phyloP scores from a whole-genome alignment of 2,113 vertebrate species.

The Pampusana beccarii region DNA sequence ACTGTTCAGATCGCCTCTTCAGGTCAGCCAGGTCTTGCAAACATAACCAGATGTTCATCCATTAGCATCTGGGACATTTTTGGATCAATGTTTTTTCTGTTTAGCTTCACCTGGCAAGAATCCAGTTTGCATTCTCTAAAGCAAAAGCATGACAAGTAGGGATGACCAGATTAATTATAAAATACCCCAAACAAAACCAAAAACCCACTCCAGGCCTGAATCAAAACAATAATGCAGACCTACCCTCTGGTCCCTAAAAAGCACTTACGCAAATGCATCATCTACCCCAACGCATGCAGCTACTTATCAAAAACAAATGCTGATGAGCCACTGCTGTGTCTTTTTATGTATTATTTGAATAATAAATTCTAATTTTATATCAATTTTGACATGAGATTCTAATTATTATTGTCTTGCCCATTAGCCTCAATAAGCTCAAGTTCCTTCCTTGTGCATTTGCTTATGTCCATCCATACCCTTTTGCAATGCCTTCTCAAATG shows the following conservation, averaged over 20 bases:
- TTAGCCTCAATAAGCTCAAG: background rate
- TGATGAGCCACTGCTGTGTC: background rate
- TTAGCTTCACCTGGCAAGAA: background rate
- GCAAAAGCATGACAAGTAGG: background rate
- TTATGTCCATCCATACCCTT: background rate
- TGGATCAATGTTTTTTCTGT: background rate
- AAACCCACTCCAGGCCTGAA: background rate
- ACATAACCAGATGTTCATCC: background rate
- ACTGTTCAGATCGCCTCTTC: background rate
- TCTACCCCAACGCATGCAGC: background rate
- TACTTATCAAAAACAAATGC: background rate
- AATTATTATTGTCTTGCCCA: background rate
- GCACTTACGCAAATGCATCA: background rate
- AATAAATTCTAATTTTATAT: background rate
- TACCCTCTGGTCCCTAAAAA: background rate
- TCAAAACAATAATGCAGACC: background rate
- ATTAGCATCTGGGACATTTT: background rate
- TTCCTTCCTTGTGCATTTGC: background rate
- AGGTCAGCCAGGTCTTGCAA: background rate
- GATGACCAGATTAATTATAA: background rate
- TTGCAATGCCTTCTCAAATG: background rate
- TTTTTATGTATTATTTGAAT: background rate
- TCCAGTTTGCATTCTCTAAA: background rate
- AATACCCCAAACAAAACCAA: background rate
- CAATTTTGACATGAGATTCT: background rate